Conservation (phyloP, 2,113 vertebrate genomes). For the Sinocyclocheilus rhinocerous region DNA sequence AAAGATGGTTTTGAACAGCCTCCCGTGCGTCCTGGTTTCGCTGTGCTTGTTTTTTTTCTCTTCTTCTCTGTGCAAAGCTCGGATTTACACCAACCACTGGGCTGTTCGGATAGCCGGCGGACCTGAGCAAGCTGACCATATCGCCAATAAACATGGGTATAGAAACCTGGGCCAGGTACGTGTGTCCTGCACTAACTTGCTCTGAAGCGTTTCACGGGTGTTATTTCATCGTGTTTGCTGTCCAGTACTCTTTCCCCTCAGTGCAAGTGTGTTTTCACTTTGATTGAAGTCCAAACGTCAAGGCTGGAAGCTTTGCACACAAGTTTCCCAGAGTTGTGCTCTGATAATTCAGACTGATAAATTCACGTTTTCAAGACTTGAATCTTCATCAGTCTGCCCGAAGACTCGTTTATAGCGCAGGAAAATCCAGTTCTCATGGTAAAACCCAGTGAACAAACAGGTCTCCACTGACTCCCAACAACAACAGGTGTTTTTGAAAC, state of each 20-base stretch:
- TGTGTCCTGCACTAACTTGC: constrained; percentile 6
- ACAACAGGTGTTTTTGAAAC: constrained; percentile 32
- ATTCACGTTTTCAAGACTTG: neutral
- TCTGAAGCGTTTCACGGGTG: neutral
- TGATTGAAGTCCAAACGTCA: constrained; percentile 50
- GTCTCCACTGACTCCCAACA: neutral
- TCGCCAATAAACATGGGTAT: constrained; percentile 95
- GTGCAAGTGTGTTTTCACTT: neutral
- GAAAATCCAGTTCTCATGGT: neutral
- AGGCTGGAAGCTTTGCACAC: constrained; percentile 30
- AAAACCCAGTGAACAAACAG: constrained; percentile 1
- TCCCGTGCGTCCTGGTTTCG: constrained; percentile 81
- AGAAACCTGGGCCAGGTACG: constrained; percentile 96
- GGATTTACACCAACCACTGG: constrained; percentile 99
- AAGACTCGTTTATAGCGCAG: neutral
- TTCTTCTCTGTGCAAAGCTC: constrained; percentile 84
- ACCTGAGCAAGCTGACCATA: constrained; percentile 84
- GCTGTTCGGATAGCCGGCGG: constrained; percentile 92
- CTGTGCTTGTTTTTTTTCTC: constrained; percentile 81
- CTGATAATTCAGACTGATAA: neutral
- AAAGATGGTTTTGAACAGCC: constrained; percentile 86
- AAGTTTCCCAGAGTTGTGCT: constrained; percentile 31
- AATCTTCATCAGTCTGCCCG: neutral
- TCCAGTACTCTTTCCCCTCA: neutral
- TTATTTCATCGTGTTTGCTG: neutral